These are phyloP conservation scores for Peribatodes rhomboidaria DNA, from an alignment of 2,888 invertebrate genomes.

Conservation along the genomic window DNA sequence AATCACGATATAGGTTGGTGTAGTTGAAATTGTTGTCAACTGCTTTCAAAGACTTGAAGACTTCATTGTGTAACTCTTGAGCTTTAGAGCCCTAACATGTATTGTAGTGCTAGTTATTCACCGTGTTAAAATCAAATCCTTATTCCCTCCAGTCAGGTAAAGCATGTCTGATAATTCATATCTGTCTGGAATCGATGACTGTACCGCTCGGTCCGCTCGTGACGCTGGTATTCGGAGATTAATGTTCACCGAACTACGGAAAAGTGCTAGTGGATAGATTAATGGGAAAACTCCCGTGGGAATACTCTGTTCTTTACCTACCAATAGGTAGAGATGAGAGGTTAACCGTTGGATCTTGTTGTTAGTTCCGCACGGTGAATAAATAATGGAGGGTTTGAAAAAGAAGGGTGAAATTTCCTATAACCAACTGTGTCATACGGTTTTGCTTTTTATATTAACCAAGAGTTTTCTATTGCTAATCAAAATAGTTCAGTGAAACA, in stretches of 20 bases:
- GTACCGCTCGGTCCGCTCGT: slow-evolving; percentile 7
- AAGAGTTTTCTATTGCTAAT: too few relatives aligned
- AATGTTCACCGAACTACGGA: slow-evolving; percentile 25
- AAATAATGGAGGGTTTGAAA: too few relatives aligned
- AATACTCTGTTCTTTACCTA: slow-evolving; percentile 19
- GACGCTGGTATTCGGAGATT: slow-evolving; percentile 19
- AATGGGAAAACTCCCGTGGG: slow-evolving; percentile 25
- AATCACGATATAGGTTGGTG: too few relatives aligned
- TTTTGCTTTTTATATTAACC: too few relatives aligned
- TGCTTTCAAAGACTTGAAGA: not conserved
- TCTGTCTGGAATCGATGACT: slow-evolving; percentile 37
- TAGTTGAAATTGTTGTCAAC: not conserved
- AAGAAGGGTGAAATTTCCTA: too few relatives aligned
- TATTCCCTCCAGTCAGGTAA: not conserved
- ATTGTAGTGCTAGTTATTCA: too few relatives aligned
- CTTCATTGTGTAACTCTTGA: too few relatives aligned
- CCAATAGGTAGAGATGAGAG: not conserved
- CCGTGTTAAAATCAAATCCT: not conserved
- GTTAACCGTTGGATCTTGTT: not conserved
- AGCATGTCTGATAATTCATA: slow-evolving; percentile 34
- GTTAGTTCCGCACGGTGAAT: not conserved
- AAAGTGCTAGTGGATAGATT: slow-evolving; percentile 22
- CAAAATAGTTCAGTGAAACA: too few relatives aligned
- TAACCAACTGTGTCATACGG: too few relatives aligned
- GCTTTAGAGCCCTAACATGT: too few relatives aligned